These are phyloP conservation scores for Arctia plantaginis DNA, from an alignment of 2,888 invertebrate genomes.

Conservation along the genomic window DNA sequence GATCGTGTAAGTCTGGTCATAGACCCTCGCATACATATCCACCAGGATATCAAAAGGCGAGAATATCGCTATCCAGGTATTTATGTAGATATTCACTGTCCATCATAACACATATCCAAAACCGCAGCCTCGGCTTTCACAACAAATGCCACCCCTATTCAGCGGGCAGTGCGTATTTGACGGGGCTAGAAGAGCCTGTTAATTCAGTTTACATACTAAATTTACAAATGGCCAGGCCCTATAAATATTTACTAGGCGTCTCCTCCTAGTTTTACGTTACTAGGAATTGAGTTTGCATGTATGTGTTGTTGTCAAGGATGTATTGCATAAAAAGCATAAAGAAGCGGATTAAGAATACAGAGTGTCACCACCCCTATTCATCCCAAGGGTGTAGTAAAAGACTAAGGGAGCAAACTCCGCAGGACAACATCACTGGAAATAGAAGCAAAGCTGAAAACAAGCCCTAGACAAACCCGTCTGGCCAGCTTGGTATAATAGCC, in stretches of 20 bases:
- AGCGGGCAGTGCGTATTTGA: conserved; percentile 41
- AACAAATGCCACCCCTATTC: conserved; percentile 29
- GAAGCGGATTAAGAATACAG: no score
- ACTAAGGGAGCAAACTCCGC: no score
- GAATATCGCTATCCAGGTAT: neutral
- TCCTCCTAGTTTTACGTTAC: neutral
- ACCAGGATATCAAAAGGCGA: no score
- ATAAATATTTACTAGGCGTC: conserved; percentile 48
- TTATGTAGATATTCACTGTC: neutral
- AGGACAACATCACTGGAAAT: no score
- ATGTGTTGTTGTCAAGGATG: neutral
- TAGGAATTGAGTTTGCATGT: neutral
- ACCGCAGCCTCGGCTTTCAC: neutral
- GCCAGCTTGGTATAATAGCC: no score
- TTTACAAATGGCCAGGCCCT: conserved; percentile 30
- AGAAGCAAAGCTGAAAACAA: no score
- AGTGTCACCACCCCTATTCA: no score
- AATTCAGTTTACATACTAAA: conserved; percentile 56
- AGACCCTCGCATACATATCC: no score
- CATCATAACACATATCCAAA: neutral
- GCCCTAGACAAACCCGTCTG: no score
- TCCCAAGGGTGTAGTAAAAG: no score
- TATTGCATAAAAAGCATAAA: no score
- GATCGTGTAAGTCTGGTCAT: no score
- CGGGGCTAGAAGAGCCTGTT: conserved; percentile 38